Evolutionary conservation across 2,113 vertebrate genomes (phyloP), one percentile per base, ranked within the genome.

Genomic region (Romanogobio albipinnatus): DNA sequence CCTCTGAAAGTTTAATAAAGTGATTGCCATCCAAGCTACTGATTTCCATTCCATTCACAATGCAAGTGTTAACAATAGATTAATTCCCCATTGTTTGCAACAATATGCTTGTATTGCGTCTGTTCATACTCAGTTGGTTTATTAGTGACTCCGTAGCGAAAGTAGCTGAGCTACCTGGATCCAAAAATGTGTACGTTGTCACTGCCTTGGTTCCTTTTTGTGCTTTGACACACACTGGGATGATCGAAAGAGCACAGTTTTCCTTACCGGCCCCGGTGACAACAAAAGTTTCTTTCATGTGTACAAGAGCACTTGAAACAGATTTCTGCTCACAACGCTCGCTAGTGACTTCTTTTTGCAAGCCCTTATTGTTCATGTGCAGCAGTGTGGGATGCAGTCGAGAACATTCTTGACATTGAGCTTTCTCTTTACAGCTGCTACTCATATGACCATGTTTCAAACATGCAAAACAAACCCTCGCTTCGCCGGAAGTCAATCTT

Each of bases 1-100:
- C 86, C 24, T 83, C 82, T 74, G 58, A 71, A 15, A 90, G 87
- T 14, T 82, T 45, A 3, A 90, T 36, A 76, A 87, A 90, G 0
- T 91, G 45, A 8, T 64, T 64, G n/a, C 61, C 24, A 26, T 64
- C 61, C 1, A 64, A 64, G 24, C 61, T 64, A 26, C 61, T 64
- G 61, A 64, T 64, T 26, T 64, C 61, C 61, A 62, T 2, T 8
- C 61, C 61, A 64, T 26, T 26, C 61, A 64, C 24, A 64, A 64
- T 64, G 24, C 61, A 26, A 26, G 61, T 64, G 61, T 29, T 64
- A 26, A 64, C 61, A 9, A 64, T 26, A 26, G 61, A 26, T 29
- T 64, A 2, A 64, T 64, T 26, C 24, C 61, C 61, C 61, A 64
- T 64, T 4, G 61, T 64, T 64, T 26, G 61, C 3, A 64, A 64